Conservation (phyloP, 2,888 invertebrate species). For the Shargacucullia verbasci region DNA sequence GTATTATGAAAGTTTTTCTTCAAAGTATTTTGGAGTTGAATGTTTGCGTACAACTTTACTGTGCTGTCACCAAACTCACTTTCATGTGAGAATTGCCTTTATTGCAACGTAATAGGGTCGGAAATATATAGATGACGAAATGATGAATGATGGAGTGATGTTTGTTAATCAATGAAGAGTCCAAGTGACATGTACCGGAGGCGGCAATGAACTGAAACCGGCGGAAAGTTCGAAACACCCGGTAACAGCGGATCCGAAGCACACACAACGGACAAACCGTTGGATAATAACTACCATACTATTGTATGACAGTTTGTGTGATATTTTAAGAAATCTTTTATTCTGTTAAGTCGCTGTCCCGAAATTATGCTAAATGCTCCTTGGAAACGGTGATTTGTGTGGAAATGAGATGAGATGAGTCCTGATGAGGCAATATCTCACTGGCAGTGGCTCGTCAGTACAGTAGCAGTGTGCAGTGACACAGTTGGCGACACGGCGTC, state of each 20-base stretch:
- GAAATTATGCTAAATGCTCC: neutral
- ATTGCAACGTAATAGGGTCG: neutral
- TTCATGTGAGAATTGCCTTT: conserved; percentile 1
- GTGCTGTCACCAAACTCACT: neutral
- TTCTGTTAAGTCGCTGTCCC: neutral
- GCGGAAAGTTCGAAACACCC: conserved; percentile 2
- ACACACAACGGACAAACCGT: neutral
- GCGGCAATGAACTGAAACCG: conserved; percentile 21
- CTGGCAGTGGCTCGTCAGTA: neutral
- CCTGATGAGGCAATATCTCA: neutral
- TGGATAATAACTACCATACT: neutral
- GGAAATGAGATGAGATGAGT: conserved; percentile 1
- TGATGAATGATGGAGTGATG: neutral
- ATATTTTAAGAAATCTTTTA: neutral
- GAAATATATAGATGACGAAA: neutral
- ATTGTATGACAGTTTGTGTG: conserved; percentile 1
- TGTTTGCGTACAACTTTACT: conserved; percentile 9
- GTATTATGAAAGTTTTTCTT: conserved; percentile 2
- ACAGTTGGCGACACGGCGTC: too few species aligned
- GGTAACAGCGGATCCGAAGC: neutral
- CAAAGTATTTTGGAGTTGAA: conserved; percentile 4
- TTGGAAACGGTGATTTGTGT: conserved; percentile 2
- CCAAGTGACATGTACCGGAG: conserved; percentile 31
- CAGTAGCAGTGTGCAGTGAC: too few species aligned
- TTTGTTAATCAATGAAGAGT: conserved; percentile 29